Base-by-base conservation (phyloP, 1,140 invertebrate genomes). In the Nebria ingens region DNA sequence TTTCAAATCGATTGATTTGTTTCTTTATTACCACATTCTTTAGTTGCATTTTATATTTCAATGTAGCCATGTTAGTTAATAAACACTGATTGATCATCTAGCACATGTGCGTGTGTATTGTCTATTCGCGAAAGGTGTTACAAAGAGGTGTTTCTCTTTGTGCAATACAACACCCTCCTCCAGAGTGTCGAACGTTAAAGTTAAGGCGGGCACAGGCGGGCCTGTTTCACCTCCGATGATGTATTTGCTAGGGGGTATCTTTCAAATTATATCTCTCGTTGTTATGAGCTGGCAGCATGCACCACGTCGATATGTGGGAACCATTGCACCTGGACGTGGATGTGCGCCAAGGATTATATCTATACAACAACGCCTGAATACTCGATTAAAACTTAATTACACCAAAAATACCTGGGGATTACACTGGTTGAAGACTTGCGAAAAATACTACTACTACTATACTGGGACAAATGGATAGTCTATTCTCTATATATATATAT, bases 371-470 rank as follows among this genome's bases (percentile, higher is more conserved):
- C 40, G 17, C 6, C 40, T 29, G n/a, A 29, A 45, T 17, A 45
- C 40, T 45, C 40, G 40, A 45, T 45, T 45, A 45, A 45, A 45
- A 45, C 40, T 45, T 45, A 45, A 45, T 45, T 45, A 45, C 40
- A 17, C 17, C 40, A 17, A 45, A 45, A 45, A 45, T 45, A 45
- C 17, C 17, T 12, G 17, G 17, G 40, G 40, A 45, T 45, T 45
- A 45, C 9, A 45, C 3, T 29, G 25, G 25, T 4, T 29, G 25
- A 6, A 6, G 25, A 6, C 13, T 13, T 4, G 13, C 25, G 25
- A 29, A 13, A 13, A 6, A 29, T 29, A 29, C n/a, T n/a, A n/a
- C n/a, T n/a, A n/a, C n/a, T n/a, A n/a, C n/a, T n/a, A n/a, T n/a
- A n/a, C n/a, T n/a, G n/a, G n/a, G n/a, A n/a, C n/a, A n/a, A n/a